A percentile compares a stretch with the other conserved stretches of the same genome.
phyloP scores from a whole-genome alignment of 2,797 vertebrate species.

The Amniataba percoides region DNA sequence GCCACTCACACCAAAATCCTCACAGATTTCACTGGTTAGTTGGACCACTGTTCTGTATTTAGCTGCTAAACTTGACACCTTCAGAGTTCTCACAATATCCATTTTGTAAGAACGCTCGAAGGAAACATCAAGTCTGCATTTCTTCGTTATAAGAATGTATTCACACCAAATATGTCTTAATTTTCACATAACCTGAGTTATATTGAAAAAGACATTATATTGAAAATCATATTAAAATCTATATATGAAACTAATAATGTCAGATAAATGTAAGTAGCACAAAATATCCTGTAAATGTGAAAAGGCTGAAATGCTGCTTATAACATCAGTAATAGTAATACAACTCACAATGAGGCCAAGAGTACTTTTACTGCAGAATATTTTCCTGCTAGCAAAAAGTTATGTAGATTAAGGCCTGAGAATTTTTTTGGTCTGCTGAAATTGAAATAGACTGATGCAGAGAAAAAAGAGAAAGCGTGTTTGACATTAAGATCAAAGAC shows the following conservation, averaged over 20 bases:
- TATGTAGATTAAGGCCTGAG: too few species aligned
- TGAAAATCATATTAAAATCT: not conserved
- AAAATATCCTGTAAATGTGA: not conserved
- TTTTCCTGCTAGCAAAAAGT: not conserved
- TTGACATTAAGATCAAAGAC: not conserved
- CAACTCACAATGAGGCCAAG: not conserved
- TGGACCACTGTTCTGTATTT: not conserved
- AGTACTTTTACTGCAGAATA: not conserved
- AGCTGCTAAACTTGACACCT: not conserved
- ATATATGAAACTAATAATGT: not conserved
- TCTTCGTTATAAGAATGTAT: not conserved
- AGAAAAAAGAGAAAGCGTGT: not conserved
- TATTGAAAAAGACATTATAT: not conserved
- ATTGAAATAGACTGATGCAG: not conserved
- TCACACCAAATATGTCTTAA: not conserved
- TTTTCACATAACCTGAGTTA: not conserved
- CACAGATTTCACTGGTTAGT: slow-evolving; percentile 1
- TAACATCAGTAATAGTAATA: not conserved
- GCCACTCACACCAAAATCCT: not conserved
- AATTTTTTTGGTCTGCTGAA: not conserved
- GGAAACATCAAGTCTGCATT: not conserved
- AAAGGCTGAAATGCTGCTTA: too few species aligned
- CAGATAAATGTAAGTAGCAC: not conserved
- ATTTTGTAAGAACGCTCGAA: not conserved
- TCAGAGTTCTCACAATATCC: not conserved